phyloP scores from a whole-genome alignment of 2,888 invertebrate species.

The Polydrusus pterygomalis region DNA sequence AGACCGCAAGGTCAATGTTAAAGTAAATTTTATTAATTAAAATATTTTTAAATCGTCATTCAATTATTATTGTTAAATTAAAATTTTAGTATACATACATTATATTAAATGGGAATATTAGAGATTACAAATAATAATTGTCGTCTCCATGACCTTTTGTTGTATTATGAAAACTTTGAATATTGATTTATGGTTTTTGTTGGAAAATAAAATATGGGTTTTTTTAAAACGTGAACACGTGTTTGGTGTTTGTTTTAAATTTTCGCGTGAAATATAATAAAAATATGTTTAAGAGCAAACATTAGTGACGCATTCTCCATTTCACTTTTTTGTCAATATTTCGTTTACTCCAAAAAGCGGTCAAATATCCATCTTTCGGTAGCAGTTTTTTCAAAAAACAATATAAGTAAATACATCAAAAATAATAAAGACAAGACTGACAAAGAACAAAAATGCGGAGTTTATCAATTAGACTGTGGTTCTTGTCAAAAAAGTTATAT shows the following conservation, averaged over 20 bases:
- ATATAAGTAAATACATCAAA: too few relatives aligned
- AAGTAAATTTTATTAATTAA: background rate
- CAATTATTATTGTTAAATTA: background rate
- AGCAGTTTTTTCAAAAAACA: too few relatives aligned
- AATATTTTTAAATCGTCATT: background rate
- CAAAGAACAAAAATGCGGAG: too few relatives aligned
- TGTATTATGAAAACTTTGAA: slow-evolving; percentile 3
- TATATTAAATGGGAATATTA: background rate
- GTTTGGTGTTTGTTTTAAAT: background rate
- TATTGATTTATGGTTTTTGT: background rate
- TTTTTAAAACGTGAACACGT: background rate
- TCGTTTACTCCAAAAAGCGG: too few relatives aligned
- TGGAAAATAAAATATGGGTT: background rate
- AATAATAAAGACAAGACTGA: too few relatives aligned
- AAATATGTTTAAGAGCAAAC: too few relatives aligned
- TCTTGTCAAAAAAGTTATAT: too few relatives aligned
- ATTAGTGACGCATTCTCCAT: too few relatives aligned
- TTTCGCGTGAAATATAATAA: too few relatives aligned
- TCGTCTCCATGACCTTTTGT: slow-evolving; percentile 20
- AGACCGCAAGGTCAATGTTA: slow-evolving; percentile 13
- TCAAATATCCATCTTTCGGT: too few relatives aligned
- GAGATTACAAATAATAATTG: slow-evolving; percentile 9
- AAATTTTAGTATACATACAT: background rate
- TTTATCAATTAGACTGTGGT: too few relatives aligned
- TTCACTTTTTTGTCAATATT: too few relatives aligned